Evolutionary conservation across 1,140 invertebrate genomes (phyloP).

Genomic region (Tachypleus tridentatus): DNA sequence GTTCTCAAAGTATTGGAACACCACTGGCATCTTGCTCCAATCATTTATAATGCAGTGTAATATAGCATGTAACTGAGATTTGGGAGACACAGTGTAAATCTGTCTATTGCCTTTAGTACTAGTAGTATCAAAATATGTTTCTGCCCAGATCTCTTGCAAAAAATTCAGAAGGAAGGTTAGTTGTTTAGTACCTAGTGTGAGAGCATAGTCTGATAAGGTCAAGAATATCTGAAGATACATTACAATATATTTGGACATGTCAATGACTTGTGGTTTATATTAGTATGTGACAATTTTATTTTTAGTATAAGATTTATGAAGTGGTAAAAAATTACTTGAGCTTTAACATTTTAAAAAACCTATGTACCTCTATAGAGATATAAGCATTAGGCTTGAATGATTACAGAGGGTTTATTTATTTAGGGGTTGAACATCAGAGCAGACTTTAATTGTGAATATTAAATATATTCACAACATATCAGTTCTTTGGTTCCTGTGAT

Average conservation of each 20-base stretch:
- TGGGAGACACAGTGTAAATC: conserved; percentile 37
- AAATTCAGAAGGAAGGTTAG: conserved; percentile 49
- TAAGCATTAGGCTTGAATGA: too few species aligned
- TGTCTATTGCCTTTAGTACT: conserved; percentile 62
- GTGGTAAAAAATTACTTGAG: too few species aligned
- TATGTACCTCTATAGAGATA: too few species aligned
- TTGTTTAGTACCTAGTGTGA: conserved; percentile 50
- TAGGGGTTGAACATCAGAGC: too few species aligned
- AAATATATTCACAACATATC: too few species aligned
- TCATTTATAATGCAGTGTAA: background rate
- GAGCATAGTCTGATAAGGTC: conserved; percentile 73
- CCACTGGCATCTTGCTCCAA: background rate
- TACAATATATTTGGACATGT: conserved; percentile 78
- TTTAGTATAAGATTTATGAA: too few species aligned
- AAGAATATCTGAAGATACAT: conserved; percentile 78
- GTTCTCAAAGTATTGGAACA: background rate
- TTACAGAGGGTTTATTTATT: too few species aligned
- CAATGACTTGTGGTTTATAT: conserved; percentile 80
- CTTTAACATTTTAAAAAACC: too few species aligned
- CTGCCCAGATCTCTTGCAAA: conserved; percentile 60
- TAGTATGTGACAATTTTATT: conserved; percentile 21
- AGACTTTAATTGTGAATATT: too few species aligned
- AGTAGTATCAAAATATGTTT: conserved; percentile 37
- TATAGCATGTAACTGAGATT: conserved; percentile 19
- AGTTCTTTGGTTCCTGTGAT: too few species aligned